A percentile compares a stretch with the other conserved stretches of the same genome.
Conservation (phyloP, 2,113 vertebrate species). For the Verasper variegatus region DNA sequence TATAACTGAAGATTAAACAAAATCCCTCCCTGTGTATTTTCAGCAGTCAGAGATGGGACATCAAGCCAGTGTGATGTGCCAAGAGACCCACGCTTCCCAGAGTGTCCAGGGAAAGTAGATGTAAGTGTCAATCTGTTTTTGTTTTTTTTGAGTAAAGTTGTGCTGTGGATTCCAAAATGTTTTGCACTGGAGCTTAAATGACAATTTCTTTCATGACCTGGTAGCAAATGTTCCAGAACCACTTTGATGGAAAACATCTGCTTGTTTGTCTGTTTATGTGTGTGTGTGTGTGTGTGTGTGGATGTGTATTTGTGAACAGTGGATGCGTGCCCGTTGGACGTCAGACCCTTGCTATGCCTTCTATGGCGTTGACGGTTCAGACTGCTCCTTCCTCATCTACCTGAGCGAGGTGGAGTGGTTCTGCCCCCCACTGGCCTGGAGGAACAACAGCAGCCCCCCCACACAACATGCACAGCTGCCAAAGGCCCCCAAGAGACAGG, state of each 20-base stretch:
- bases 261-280: neutral
- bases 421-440: slow-evolving; percentile 91
- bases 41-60: slow-evolving; percentile 84
- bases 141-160: neutral
- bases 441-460: slow-evolving; percentile 85
- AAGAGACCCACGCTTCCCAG: slow-evolving; percentile 91
- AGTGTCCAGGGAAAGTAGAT: slow-evolving; percentile 95
- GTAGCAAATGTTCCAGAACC: neutral
- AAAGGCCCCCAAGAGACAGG: slow-evolving; percentile 83
- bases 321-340: slow-evolving; percentile 98
- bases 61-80: slow-evolving; percentile 93
- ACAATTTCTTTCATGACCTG: neutral
- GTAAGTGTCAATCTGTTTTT: slow-evolving; percentile 80
- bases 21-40: slow-evolving; percentile 17
- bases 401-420: slow-evolving; percentile 99
- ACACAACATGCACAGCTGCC: slow-evolving; percentile 64
- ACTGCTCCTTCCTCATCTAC: slow-evolving; percentile 97
- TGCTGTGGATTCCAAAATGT: neutral
- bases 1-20: neutral
- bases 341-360: slow-evolving; percentile 98
- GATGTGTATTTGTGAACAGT: slow-evolving; percentile 76
- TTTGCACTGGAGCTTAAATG: neutral
- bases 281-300: neutral
- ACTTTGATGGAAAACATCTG: neutral
- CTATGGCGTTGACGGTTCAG: slow-evolving; percentile 96